Evolutionary conservation across 2,113 vertebrate species (phyloP), one percentile per base, ranked within the genome.

Genomic region (Hepsetus odoe): DNA sequence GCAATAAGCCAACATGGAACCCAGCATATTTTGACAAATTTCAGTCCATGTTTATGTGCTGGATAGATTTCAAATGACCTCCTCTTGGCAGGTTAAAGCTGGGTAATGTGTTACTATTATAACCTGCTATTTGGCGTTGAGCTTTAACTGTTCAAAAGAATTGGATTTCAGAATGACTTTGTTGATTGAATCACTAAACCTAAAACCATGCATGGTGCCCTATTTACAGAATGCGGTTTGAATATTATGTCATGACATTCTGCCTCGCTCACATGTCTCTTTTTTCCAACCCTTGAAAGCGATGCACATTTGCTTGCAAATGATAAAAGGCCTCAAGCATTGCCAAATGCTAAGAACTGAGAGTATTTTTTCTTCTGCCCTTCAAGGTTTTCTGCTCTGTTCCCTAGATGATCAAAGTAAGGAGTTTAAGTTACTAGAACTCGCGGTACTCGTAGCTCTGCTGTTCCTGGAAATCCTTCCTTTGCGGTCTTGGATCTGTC

Each of bases 391-490:
- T 38, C 18, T 6, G n/a, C 46, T 20, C 40, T 24, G 9, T 46
- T 76, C 13, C 14, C 35, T 14, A 38, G 20, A 71, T 71, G 24
- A 76, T 40, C 26, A 3, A 66, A 30, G 1, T 49, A 62, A 74
- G 4, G 56, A 14, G 16, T 20, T 20, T 24, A 66, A 51, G 40
- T 40, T 32, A 28, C 32, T 26, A 49, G 42, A 56, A 62, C 26
- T 49, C 56, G 51, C 14, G 51, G 58, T 35, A 51, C 46, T 40
- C 30, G 33, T 28, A 42, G 14, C 49, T 42, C 12, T 5, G 12
- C 26, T 51, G n/a, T 87, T 86, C 83, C 74, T 76, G 77, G 83
- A 85, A 85, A 51, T 40, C 24, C 6, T 20, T 81, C 71, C n/a
- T 40, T 53, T 71, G 49, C 33, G 76, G 64, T 75, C 56, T 82